Percentiles rank a stretch among this genome's conserved stretches.
These are phyloP conservation scores for Ooceraea biroi DNA, from an alignment of 1,140 invertebrate species.

Conservation along the genomic window DNA sequence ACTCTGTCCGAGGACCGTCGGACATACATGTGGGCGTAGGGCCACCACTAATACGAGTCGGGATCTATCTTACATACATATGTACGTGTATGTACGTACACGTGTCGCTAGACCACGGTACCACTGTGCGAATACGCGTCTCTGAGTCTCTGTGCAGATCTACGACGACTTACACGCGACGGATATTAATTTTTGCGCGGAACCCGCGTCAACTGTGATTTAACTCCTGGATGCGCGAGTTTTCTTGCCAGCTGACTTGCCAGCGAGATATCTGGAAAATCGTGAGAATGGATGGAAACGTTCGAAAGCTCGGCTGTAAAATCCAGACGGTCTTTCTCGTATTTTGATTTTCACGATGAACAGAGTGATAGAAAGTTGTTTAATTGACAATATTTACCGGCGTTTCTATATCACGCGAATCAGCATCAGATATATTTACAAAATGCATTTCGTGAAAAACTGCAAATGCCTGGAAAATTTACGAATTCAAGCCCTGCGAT, in stretches of 20 bases:
- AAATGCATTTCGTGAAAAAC: background rate
- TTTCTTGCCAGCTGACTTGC: background rate
- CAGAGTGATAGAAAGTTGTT: too few species aligned
- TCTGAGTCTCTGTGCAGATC: background rate
- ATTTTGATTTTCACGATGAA: too few species aligned
- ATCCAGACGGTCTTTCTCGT: background rate
- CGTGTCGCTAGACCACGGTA: background rate
- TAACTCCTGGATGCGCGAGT: background rate
- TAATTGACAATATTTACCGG: too few species aligned
- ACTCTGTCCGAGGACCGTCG: conserved; percentile 7
- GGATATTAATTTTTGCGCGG: conserved; percentile 24
- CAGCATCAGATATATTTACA: background rate
- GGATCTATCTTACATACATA: background rate
- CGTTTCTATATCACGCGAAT: too few species aligned
- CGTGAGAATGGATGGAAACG: background rate
- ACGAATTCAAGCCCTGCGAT: background rate
- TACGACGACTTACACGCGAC: background rate
- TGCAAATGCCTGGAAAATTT: background rate
- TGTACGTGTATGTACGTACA: too few species aligned
- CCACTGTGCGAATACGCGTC: background rate
- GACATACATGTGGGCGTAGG: conserved; percentile 25
- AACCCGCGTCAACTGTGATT: background rate
- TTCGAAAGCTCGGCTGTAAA: background rate
- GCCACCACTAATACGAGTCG: conserved; percentile 1
- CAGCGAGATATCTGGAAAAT: background rate